Evolutionary conservation across 1,140 invertebrate species (phyloP), one percentile per base, ranked within the genome.

Genomic region (Liolophura sinensis): DNA sequence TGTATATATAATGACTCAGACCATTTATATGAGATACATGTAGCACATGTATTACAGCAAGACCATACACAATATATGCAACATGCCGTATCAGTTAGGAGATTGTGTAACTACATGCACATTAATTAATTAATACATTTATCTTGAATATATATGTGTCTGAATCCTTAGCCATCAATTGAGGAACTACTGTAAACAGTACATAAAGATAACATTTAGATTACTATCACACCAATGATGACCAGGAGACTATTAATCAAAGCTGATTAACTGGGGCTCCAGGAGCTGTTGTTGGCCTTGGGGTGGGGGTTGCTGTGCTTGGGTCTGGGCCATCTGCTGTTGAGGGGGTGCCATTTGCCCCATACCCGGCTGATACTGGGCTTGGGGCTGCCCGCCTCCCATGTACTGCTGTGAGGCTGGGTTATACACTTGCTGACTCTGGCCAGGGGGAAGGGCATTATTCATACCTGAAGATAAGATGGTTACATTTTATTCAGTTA

Each of bases 281-380:
- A 54, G 76, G 51, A 69, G 71, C 48, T 71, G 75, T 57, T 75
- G 76, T 54, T 76, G 75, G 25, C 69, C 76, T 54, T 64, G 73
- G 18, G 57, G 73, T n/a, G 71, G 72, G 6, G 60, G 61, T 16
- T 69, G 73, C 7, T 70, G 40, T 49, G 47, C 60, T 12, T 25
- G 15, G 56, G 56, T 47, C 31, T 25, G 68, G 24, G 57, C n/a
- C 27, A 62, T 67, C 20, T 47, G 74, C 16, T 70, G 72, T 27
- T 25, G 65, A 47, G 47, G 62, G 46, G n/a, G 40, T 16, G 57
- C 56, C 64, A 58, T 68, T 68, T 52, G 83, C 40, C 52, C 58
- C 7, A 78, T 78, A 71, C 84, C 78, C 0, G 83, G 82, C 63
- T 85, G 85, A 12, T 86, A 84, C 0, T 87, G 87, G 64, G 18